Conservation (phyloP, 2,797 vertebrate genomes). For the Alfaro cultratus region DNA sequence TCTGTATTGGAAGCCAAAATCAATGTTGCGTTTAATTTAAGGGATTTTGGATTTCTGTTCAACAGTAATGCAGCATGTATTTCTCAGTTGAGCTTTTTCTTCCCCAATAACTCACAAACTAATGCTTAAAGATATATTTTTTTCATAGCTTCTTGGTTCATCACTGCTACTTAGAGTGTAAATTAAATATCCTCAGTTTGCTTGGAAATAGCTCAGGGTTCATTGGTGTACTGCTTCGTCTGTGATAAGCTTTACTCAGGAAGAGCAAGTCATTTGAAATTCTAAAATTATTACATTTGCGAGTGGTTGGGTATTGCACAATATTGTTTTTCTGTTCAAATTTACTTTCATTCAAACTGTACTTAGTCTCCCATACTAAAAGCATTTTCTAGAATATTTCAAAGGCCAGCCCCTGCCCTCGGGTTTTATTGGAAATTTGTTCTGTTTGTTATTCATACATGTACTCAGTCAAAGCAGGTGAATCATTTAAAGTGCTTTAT, state of each 20-base stretch:
- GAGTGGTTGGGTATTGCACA: not conserved
- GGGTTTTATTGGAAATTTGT: not conserved
- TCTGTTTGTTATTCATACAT: not conserved
- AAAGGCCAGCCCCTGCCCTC: not conserved
- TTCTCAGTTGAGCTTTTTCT: not conserved
- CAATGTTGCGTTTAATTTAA: not conserved
- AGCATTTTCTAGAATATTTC: not conserved
- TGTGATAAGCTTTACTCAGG: not conserved
- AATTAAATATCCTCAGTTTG: not conserved
- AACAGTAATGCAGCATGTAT: not conserved
- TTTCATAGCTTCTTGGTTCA: not conserved
- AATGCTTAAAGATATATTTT: not conserved
- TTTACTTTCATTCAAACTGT: not conserved
- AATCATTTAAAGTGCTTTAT: not conserved
- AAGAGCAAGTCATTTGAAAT: not conserved
- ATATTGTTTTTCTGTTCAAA: slow-evolving; percentile 1
- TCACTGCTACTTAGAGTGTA: not conserved
- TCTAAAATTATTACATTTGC: not conserved
- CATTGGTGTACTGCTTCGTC: not conserved
- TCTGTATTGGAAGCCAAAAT: not conserved
- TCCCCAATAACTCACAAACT: not conserved
- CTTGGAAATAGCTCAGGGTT: not conserved
- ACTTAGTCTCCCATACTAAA: not conserved
- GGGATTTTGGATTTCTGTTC: not conserved
- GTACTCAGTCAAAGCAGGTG: not conserved